A percentile compares a stretch with the other conserved stretches of the same genome.
Evolutionary conservation across 2,113 vertebrate species (phyloP).

Genomic region (Carassius gibelio): DNA sequence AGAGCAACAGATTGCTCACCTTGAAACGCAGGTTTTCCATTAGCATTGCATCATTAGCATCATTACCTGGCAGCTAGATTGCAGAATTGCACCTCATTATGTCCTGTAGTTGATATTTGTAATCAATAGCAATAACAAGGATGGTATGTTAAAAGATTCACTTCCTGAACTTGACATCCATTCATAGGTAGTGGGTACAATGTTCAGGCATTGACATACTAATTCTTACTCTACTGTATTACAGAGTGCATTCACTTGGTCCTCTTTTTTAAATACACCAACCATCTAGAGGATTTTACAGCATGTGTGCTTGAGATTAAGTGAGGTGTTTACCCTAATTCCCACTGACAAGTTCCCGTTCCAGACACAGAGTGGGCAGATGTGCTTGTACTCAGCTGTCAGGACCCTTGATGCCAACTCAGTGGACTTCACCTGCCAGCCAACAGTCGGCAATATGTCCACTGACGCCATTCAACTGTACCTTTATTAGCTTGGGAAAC

Average conservation of each 20-base stretch:
- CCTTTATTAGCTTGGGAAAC: conserved; percentile 7
- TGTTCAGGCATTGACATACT: no score
- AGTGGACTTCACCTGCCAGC: conserved; percentile 43
- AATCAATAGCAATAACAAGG: neutral
- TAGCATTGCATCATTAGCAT: conserved; percentile 7
- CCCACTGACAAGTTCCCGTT: conserved; percentile 45
- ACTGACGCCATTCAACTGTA: neutral
- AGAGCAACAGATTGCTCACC: conserved; percentile 15
- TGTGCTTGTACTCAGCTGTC: conserved; percentile 24
- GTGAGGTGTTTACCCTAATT: conserved; percentile 40
- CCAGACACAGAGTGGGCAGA: conserved; percentile 47
- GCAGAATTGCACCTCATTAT: neutral
- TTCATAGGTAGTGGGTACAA: neutral
- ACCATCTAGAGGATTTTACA: conserved; percentile 34
- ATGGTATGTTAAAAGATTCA: neutral
- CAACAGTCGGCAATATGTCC: conserved; percentile 16
- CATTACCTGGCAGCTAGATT: conserved; percentile 19
- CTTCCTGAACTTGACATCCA: neutral
- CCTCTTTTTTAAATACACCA: conserved; percentile 15
- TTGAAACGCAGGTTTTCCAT: neutral
- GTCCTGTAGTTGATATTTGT: neutral
- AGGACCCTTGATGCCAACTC: conserved; percentile 39
- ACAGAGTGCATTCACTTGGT: conserved; percentile 4
- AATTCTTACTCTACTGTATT: neutral
- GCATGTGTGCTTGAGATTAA: conserved; percentile 50